phyloP scores from a whole-genome alignment of 2,888 invertebrate genomes.

The Ephialtes manifestator region DNA sequence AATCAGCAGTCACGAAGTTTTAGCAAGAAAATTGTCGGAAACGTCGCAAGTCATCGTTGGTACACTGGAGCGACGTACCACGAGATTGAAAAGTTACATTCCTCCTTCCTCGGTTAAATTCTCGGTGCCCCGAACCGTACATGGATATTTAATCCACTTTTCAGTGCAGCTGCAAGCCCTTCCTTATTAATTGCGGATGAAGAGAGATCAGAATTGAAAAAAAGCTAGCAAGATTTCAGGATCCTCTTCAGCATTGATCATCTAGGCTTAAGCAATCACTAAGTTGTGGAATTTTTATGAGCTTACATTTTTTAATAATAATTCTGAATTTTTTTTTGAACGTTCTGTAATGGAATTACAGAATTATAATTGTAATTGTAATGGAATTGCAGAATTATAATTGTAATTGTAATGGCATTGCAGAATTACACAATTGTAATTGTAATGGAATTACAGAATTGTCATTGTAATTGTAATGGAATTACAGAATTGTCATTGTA shows the following conservation, averaged over 20 bases:
- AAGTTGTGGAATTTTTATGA: neutral
- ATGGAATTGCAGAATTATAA: too few species aligned
- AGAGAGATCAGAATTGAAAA: neutral
- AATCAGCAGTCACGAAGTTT: constrained; percentile 65
- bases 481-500: too few species aligned
- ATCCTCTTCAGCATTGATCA: neutral
- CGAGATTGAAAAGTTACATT: constrained; percentile 54
- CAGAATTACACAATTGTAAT: too few species aligned
- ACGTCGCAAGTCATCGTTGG: constrained; percentile 54
- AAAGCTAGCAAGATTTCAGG: neutral
- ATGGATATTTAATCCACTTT: constrained; percentile 28
- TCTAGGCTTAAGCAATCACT: neutral
- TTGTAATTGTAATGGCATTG: too few species aligned
- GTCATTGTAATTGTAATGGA: too few species aligned
- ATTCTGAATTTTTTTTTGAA: neutral
- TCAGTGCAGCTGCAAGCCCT: neutral
- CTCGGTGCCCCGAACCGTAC: neutral
- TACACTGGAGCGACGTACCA: constrained; percentile 35
- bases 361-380: too few species aligned
- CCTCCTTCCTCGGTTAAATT: neutral
- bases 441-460: too few species aligned
- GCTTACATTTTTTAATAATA: neutral
- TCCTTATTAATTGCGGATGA: neutral
- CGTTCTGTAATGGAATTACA: neutral
- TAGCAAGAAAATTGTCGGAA: constrained; percentile 53